Evolutionary conservation across 2,113 vertebrate genomes (phyloP), one percentile per base, ranked within the genome.

Genomic region (Callipepla californica): DNA sequence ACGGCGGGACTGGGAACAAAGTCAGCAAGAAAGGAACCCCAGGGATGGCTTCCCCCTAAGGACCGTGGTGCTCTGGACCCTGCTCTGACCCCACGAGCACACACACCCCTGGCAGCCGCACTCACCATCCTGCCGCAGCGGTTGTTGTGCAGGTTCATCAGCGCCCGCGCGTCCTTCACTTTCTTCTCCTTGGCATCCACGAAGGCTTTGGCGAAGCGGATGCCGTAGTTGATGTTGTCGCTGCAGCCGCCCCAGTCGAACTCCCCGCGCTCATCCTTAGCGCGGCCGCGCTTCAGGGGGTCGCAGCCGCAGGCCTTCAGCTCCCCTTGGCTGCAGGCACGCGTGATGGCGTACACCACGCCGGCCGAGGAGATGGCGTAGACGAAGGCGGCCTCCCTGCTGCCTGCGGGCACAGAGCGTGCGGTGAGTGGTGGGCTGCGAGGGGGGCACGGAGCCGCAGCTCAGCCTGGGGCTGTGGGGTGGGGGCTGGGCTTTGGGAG

Each of bases 91-190:
- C 53, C 53, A 32, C 15, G 9, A 17, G 40, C 40, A 53, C 26
- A 53, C 26, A 2, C 48, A 25, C 7, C 23, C 48, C 50, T 25
- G 23, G 14, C 51, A 53, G 51, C 61, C 40, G 11, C 65, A 96
- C 99, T 98, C 96, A 99, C 99, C 97, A 98, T 99, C 97, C 99
- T 98, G 38, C 99, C 99, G 25, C 99, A 99, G 94, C 99, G 99
- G 96, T 99, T 99, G 97, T 99, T 99, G 96, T 99, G 99, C 63
- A 99, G 97, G 97, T 99, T 99, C 98, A 99, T 99, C 93, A 99
- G 98, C 1, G 99, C 99, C 81, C 99, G 98, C n/a, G 99, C 99
- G 2, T 99, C 99, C 95, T 99, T 98, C 73, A 99, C 98, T 4
- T 98, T 99, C 96, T 98, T 98, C 97, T 99, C 99, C 97, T 99